Evolutionary conservation across 2,113 vertebrate genomes (phyloP).

Genomic region (Hyperopisus bebe): DNA sequence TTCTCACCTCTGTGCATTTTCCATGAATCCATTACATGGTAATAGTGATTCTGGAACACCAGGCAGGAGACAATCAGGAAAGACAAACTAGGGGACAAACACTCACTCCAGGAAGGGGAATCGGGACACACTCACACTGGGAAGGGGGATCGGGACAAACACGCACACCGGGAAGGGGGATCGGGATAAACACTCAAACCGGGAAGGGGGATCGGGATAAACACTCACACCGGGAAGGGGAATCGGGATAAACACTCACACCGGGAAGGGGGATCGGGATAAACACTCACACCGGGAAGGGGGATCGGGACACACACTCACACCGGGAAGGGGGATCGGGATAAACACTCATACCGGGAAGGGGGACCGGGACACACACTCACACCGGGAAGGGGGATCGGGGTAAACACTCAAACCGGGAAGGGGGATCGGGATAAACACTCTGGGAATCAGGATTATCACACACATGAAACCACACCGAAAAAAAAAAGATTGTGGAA

Average conservation of each 20-base stretch:
- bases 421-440: not conserved
- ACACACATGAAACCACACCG: not conserved
- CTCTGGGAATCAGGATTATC: not conserved
- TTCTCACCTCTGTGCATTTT: not conserved
- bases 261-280: not conserved
- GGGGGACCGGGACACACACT: not conserved
- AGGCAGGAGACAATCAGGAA: not conserved
- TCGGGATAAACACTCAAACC: too few species aligned
- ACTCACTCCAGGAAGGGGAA: too few species aligned
- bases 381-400: too few species aligned
- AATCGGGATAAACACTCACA: not conserved
- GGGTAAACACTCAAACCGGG: too few species aligned
- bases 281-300: not conserved
- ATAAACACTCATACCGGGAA: not conserved
- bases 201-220: not conserved
- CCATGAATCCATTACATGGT: not conserved
- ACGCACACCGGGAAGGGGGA: too few species aligned
- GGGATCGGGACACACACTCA: not conserved
- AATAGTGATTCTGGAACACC: not conserved
- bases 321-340: not conserved
- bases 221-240: not conserved
- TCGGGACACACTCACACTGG: too few species aligned
- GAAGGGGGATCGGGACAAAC: too few species aligned
- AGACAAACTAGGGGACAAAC: not conserved
- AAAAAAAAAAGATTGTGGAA: not conserved